A percentile compares a stretch with the other conserved stretches of the same genome.
Conservation (phyloP, 2,113 vertebrate genomes). For the Tricholaema leucomelas region DNA sequence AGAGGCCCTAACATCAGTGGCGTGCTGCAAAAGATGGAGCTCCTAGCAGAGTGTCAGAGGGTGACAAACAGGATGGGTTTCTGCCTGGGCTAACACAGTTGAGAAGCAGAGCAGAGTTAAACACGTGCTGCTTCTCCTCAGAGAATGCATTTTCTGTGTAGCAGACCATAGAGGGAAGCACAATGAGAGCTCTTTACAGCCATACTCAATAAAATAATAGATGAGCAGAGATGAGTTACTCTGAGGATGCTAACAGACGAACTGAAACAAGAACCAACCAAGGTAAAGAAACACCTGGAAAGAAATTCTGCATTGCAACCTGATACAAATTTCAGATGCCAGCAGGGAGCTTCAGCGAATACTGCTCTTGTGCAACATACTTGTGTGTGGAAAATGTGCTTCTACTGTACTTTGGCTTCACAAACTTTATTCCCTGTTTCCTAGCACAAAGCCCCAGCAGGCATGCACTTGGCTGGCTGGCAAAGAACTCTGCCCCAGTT, state of each 20-base stretch:
- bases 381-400: constrained; percentile 39
- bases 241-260: constrained; percentile 1
- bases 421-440: constrained; percentile 56
- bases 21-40: background rate
- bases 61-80: background rate
- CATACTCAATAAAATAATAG: constrained; percentile 36
- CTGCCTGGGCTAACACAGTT: background rate
- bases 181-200: constrained; percentile 6
- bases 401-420: constrained; percentile 67
- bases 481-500: constrained; percentile 73
- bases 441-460: constrained; percentile 73
- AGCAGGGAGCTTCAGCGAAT: background rate
- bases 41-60: background rate
- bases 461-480: constrained; percentile 71
- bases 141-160: background rate
- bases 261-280: constrained; percentile 1
- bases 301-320: constrained; percentile 22
- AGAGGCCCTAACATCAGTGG: background rate
- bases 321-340: constrained; percentile 6
- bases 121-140: background rate
- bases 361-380: constrained; percentile 32
- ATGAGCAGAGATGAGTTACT: background rate
- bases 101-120: constrained; percentile 15
- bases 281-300: constrained; percentile 26
- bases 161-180: background rate